Evolutionary conservation across 2,888 invertebrate species (phyloP).

Genomic region (Amphipyra berbera): DNA sequence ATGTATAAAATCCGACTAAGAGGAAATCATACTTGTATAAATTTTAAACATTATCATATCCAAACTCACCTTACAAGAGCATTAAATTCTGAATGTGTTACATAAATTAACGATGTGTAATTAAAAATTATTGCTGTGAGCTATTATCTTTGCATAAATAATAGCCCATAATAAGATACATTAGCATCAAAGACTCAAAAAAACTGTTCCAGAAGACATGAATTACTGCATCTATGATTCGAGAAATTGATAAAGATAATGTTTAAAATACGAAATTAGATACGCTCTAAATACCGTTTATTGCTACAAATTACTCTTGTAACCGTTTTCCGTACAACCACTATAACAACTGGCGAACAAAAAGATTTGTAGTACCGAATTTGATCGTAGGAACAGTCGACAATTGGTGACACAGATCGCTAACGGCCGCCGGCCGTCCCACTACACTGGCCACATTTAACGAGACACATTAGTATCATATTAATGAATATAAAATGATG

Average conservation of each 20-base stretch:
- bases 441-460: slow-evolving; percentile 77
- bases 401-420: slow-evolving; percentile 71
- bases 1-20: slow-evolving; percentile 16
- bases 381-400: slow-evolving; percentile 56
- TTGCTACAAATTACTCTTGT: slow-evolving; percentile 73
- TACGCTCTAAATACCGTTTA: slow-evolving; percentile 75
- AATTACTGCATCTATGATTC: slow-evolving; percentile 67
- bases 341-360: slow-evolving; percentile 55
- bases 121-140: slow-evolving; percentile 63
- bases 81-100: slow-evolving; percentile 57
- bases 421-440: slow-evolving; percentile 73
- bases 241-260: slow-evolving; percentile 70
- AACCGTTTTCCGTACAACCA: slow-evolving; percentile 68
- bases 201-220: slow-evolving; percentile 60
- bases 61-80: slow-evolving; percentile 51
- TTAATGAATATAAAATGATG: slow-evolving; percentile 87
- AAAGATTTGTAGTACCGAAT: slow-evolving; percentile 56
- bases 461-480: slow-evolving; percentile 82
- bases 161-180: slow-evolving; percentile 61
- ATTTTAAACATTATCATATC: slow-evolving; percentile 50
- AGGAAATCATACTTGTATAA: slow-evolving; percentile 39
- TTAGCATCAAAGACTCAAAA: slow-evolving; percentile 57
- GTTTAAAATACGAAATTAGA: slow-evolving; percentile 70
- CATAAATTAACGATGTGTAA: slow-evolving; percentile 65
- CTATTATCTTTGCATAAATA: slow-evolving; percentile 67